phyloP scores from a whole-genome alignment of 37 sponge, comb jelly and placozoan species.

The Tethya wilhelma region DNA sequence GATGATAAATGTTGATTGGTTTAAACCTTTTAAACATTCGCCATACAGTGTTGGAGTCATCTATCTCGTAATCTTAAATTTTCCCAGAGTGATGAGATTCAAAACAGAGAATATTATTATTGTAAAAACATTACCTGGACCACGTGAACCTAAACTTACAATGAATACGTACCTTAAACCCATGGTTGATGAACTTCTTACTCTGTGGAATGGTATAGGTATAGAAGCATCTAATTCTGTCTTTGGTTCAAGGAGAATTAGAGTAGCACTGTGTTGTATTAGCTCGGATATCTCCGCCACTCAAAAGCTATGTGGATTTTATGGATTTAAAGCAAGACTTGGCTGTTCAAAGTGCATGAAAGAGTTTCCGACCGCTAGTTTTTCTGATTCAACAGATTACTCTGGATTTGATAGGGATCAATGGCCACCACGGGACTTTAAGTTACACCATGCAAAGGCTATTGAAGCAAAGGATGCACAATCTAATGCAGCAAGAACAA shows the following conservation, averaged over 20 bases:
- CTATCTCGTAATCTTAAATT: too few relatives aligned
- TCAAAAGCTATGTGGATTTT: slow-evolving; percentile 49
- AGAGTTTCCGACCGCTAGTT: background rate
- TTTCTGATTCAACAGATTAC: slow-evolving; percentile 8
- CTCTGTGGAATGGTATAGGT: too few relatives aligned
- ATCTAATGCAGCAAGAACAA: too few relatives aligned
- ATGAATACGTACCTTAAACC: background rate
- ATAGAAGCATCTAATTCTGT: too few relatives aligned
- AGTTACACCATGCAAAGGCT: background rate
- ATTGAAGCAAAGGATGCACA: background rate
- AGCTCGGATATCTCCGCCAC: slow-evolving; percentile 42
- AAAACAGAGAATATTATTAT: background rate
- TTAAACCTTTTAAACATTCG: too few relatives aligned
- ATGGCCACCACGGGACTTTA: background rate
- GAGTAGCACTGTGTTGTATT: slow-evolving; percentile 23
- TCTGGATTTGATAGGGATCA: slow-evolving; percentile 12
- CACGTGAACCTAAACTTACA: background rate
- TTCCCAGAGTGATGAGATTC: too few relatives aligned
- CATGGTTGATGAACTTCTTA: background rate
- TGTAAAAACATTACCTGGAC: background rate
- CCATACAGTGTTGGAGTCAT: too few relatives aligned
- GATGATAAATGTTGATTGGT: too few relatives aligned
- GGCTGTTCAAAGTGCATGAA: slow-evolving; percentile 32
- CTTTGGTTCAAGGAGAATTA: too few relatives aligned
- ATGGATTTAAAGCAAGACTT: background rate